Evolutionary conservation across 2,113 vertebrate species (phyloP).

Genomic region (Myiozetetes cayanensis): DNA sequence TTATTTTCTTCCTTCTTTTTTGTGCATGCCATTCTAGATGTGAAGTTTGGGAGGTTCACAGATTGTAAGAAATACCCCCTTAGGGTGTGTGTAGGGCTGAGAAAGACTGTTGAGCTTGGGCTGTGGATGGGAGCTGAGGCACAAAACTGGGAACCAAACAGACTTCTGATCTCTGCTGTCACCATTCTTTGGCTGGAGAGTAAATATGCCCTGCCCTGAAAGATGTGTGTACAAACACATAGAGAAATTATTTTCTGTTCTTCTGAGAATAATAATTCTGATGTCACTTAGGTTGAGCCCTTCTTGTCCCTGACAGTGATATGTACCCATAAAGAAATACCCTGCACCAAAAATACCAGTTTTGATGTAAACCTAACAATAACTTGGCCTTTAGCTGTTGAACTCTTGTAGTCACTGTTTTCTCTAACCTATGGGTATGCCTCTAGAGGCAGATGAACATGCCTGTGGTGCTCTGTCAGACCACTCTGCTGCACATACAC

Average conservation of each 20-base stretch:
- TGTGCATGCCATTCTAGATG: not conserved
- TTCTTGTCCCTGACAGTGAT: not conserved
- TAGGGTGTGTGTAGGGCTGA: not conserved
- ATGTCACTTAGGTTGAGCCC: not conserved
- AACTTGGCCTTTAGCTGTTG: not conserved
- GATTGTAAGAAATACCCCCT: not conserved
- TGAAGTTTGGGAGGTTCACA: not conserved
- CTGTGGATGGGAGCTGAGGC: not conserved
- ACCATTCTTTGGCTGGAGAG: not conserved
- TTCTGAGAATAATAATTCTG: not conserved
- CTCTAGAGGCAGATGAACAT: not conserved
- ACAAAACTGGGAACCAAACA: not conserved
- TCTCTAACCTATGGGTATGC: not conserved
- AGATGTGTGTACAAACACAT: not conserved
- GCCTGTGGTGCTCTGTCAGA: not conserved
- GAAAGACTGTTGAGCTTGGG: not conserved
- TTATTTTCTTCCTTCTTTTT: not conserved
- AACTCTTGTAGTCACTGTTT: not conserved
- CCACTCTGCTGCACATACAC: not conserved
- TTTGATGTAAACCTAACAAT: not conserved
- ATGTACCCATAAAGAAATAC: not conserved
- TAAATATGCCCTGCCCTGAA: not conserved
- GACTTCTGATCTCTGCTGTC: not conserved
- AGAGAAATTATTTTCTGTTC: not conserved
- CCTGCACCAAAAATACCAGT: not conserved